Conservation (phyloP, 1,140 invertebrate species). For the Scylla paramamosain region DNA sequence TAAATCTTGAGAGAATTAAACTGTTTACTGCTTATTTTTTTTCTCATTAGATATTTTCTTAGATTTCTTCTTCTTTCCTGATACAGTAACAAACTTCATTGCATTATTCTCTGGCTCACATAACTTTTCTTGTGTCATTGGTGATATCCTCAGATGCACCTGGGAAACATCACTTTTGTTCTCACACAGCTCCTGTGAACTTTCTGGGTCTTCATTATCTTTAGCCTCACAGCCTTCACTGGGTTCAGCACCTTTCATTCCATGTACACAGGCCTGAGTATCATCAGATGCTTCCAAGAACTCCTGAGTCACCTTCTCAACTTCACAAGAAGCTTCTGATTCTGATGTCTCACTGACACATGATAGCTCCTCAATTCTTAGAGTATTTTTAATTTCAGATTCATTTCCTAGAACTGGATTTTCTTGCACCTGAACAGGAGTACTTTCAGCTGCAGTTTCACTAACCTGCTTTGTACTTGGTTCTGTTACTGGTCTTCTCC, state of each 20-base stretch:
- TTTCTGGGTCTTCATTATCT: background rate
- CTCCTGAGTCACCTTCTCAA: background rate
- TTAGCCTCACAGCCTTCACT: background rate
- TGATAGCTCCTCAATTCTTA: background rate
- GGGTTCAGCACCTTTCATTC: background rate
- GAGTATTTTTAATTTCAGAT: background rate
- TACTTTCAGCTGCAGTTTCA: background rate
- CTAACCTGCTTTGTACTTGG: background rate
- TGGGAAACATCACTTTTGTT: conserved; percentile 54
- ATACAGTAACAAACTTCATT: conserved; percentile 31
- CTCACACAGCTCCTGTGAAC: conserved; percentile 23
- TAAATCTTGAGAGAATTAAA: too few relatives aligned
- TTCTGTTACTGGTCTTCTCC: conserved; percentile 37
- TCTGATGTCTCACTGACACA: background rate
- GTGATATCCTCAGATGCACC: conserved; percentile 38
- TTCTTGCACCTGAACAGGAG: background rate
- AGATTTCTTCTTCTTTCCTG: conserved; percentile 64
- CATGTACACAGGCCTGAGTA: background rate
- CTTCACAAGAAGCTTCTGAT: background rate
- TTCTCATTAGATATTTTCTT: conserved; percentile 47
- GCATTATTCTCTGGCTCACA: conserved; percentile 56
- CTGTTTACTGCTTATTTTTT: background rate
- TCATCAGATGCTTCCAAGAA: background rate
- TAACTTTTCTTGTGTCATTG: conserved; percentile 28
- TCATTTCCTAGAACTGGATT: background rate